These are phyloP conservation scores for Scyliorhinus canicula DNA, from an alignment of 2,797 vertebrate genomes.

Conservation along the genomic window DNA sequence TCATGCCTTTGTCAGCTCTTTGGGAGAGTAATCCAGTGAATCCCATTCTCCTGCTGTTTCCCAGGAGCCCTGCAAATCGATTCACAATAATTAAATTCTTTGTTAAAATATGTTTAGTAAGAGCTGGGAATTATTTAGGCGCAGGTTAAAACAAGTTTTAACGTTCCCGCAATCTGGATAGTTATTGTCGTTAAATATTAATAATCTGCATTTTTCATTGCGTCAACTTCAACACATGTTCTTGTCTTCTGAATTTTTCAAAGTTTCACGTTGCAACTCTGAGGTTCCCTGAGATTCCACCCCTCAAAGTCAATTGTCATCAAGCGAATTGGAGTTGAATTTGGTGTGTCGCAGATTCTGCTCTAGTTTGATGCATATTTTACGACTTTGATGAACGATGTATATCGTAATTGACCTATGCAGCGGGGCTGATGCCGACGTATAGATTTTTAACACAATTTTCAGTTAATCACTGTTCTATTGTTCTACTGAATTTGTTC, in stretches of 20 bases:
- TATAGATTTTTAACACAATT: neutral
- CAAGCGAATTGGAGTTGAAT: neutral
- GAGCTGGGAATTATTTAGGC: neutral
- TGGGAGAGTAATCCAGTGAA: neutral
- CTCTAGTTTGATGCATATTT: neutral
- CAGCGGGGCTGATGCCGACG: neutral
- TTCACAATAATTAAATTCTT: neutral
- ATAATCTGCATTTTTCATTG: neutral
- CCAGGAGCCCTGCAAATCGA: neutral
- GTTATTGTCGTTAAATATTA: neutral
- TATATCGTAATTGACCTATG: neutral
- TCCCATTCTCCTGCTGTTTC: too few relatives aligned
- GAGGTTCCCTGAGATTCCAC: neutral
- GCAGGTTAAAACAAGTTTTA: neutral
- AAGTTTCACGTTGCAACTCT: neutral
- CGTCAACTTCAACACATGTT: neutral
- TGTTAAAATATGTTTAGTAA: neutral
- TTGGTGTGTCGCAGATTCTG: neutral
- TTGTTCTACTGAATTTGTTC: neutral
- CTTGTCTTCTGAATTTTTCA: neutral
- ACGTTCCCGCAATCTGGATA: neutral
- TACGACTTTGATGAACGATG: neutral
- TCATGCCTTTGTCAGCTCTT: neutral
- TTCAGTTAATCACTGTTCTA: neutral
- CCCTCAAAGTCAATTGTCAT: neutral